Evolutionary conservation across 2,797 vertebrate genomes (phyloP).

Genomic region (Mionectes olivaceus): DNA sequence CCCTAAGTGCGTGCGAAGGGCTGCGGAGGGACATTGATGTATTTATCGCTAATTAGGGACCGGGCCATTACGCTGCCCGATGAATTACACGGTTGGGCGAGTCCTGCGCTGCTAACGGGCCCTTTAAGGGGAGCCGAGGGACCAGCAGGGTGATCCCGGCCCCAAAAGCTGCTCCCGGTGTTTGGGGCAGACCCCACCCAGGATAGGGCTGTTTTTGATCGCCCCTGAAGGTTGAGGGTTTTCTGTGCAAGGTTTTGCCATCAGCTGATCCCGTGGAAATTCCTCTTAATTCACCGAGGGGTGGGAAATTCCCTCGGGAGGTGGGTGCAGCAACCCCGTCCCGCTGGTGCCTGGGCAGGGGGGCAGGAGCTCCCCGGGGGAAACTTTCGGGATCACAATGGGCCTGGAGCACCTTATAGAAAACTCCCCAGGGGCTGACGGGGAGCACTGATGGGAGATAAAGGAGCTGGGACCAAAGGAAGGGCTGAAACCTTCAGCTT

Average conservation of each 20-base stretch:
- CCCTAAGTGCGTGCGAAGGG: background rate
- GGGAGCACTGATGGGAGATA: background rate
- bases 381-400: background rate
- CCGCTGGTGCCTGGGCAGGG: background rate
- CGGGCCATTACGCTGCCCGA: background rate
- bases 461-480: background rate
- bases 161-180: background rate
- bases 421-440: background rate
- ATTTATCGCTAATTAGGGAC: conserved; percentile 24
- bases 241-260: background rate
- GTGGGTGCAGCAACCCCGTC: background rate
- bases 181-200: fast-evolving
- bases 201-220: background rate
- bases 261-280: fast-evolving
- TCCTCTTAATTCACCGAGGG: fast-evolving
- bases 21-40: conserved; percentile 13
- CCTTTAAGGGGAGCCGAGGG: background rate
- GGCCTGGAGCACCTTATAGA: background rate
- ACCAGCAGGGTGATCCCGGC: background rate
- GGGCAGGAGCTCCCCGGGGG: background rate
- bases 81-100: conserved; percentile 45
- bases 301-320: fast-evolving
- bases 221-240: background rate
- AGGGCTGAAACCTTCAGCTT: background rate
- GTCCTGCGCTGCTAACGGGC: background rate